Evolutionary conservation across 1,140 invertebrate genomes (phyloP).

Genomic region (Scaptodrosophila lebanonensis): DNA sequence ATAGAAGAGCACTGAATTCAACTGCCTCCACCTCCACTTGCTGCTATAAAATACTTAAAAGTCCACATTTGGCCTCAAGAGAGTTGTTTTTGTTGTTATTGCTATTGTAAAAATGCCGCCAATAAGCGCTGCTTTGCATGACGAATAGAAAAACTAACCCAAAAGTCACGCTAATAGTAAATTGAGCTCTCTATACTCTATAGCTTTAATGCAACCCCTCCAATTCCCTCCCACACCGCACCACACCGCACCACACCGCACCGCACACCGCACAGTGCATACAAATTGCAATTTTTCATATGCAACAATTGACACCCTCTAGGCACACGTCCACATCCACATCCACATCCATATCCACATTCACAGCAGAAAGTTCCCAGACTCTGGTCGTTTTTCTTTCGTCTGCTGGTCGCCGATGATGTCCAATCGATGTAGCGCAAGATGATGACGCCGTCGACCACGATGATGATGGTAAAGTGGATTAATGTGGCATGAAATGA

Average conservation of each 20-base stretch:
- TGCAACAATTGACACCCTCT: constrained; percentile 74
- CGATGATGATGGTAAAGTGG: constrained; percentile 71
- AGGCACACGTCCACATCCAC: constrained; percentile 63
- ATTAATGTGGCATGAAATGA: constrained; percentile 76
- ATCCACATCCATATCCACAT: constrained; percentile 33
- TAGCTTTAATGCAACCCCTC: constrained; percentile 37
- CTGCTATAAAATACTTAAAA: constrained; percentile 66
- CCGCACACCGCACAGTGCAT: constrained; percentile 47
- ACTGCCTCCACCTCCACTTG: constrained; percentile 36
- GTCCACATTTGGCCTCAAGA: constrained; percentile 46
- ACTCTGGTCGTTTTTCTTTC: constrained; percentile 25
- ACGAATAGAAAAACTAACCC: constrained; percentile 74
- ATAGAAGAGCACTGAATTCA: constrained; percentile 40
- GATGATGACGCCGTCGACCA: constrained; percentile 16
- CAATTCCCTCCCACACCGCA: constrained; percentile 38
- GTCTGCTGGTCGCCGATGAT: constrained; percentile 25
- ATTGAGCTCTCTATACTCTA: constrained; percentile 55
- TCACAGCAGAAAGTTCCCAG: constrained; percentile 62
- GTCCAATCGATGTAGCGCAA: constrained; percentile 26
- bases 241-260: constrained; percentile 32
- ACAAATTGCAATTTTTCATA: constrained; percentile 69
- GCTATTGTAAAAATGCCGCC: constrained; percentile 19
- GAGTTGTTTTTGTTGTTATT: constrained; percentile 1
- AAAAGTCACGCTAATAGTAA: constrained; percentile 74
- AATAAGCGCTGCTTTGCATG: constrained; percentile 70